Evolutionary conservation across 2,797 vertebrate genomes (phyloP).

Genomic region (Acropternis orthonyx): DNA sequence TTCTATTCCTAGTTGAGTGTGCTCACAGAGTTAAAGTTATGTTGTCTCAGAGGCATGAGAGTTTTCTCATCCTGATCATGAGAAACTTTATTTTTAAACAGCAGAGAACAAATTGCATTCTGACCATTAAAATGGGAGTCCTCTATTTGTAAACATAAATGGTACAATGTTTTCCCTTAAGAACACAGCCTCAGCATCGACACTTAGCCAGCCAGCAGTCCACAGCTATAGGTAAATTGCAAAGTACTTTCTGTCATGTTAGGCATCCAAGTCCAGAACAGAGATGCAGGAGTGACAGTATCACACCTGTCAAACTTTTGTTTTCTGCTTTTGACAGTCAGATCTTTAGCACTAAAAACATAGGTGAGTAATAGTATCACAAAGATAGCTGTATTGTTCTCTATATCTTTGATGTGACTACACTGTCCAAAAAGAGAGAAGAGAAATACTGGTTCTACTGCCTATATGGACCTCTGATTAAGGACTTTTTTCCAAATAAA

Average conservation of each 20-base stretch:
- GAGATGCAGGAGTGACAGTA: not conserved
- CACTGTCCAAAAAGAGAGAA: not conserved
- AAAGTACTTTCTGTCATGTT: not conserved
- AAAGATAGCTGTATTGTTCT: not conserved
- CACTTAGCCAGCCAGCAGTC: not conserved
- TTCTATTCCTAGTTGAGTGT: conserved; percentile 71
- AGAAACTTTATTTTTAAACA: conserved; percentile 41
- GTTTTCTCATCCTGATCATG: conserved; percentile 46
- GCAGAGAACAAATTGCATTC: not conserved
- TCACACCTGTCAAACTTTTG: not conserved
- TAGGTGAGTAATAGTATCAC: not conserved
- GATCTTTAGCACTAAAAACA: conserved; percentile 7
- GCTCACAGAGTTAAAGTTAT: conserved; percentile 36
- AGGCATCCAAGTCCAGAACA: not conserved
- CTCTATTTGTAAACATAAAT: not conserved
- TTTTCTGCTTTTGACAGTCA: conserved; percentile 8
- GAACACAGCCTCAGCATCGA: rapidly evolving
- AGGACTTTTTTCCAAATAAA: not conserved
- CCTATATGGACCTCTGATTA: not conserved
- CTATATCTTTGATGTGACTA: not conserved
- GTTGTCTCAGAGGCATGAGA: conserved; percentile 19
- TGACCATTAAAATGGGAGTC: conserved; percentile 12
- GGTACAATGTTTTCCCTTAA: not conserved
- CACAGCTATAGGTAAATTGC: not conserved
- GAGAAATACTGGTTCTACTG: not conserved